Evolutionary conservation across 2,888 invertebrate genomes (phyloP).

Genomic region (Operophtera brumata): DNA sequence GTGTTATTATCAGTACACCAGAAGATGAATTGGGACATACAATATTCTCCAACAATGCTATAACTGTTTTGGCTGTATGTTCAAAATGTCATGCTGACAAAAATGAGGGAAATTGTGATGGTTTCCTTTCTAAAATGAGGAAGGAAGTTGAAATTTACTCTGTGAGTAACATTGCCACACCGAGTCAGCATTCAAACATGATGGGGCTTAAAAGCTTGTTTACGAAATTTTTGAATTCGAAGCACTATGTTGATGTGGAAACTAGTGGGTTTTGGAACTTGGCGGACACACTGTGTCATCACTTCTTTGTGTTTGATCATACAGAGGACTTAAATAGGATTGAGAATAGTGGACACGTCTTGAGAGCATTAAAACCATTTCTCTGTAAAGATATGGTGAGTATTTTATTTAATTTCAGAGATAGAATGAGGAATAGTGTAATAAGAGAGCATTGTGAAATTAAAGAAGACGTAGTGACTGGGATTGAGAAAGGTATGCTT

Average conservation of each 20-base stretch:
- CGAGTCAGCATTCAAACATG: conserved; percentile 46
- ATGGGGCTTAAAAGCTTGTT: conserved; percentile 54
- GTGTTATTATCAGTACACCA: conserved; percentile 38
- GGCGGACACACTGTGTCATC: conserved; percentile 55
- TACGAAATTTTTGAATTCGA: conserved; percentile 63
- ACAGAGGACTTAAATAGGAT: conserved; percentile 55
- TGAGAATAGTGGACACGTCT: conserved; percentile 51
- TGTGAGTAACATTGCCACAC: conserved; percentile 40
- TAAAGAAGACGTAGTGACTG: too few species aligned
- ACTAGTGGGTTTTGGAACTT: conserved; percentile 56
- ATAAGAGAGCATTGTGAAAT: too few species aligned
- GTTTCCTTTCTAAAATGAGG: conserved; percentile 34
- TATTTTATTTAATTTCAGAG: too few species aligned
- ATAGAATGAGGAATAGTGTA: too few species aligned
- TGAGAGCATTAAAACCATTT: conserved; percentile 57
- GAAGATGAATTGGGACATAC: conserved; percentile 45
- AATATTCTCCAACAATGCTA: conserved; percentile 46
- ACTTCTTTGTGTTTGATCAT: conserved; percentile 64
- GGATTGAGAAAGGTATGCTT: too few species aligned
- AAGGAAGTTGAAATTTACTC: conserved; percentile 42
- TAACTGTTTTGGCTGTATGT: conserved; percentile 54
- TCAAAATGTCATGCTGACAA: conserved; percentile 55
- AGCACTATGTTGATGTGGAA: conserved; percentile 52
- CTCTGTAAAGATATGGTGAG: conserved; percentile 35
- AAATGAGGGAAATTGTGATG: conserved; percentile 21